Evolutionary conservation across 2,797 vertebrate species (phyloP), one percentile per base, ranked within the genome.

Genomic region (Apogon talboti): DNA sequence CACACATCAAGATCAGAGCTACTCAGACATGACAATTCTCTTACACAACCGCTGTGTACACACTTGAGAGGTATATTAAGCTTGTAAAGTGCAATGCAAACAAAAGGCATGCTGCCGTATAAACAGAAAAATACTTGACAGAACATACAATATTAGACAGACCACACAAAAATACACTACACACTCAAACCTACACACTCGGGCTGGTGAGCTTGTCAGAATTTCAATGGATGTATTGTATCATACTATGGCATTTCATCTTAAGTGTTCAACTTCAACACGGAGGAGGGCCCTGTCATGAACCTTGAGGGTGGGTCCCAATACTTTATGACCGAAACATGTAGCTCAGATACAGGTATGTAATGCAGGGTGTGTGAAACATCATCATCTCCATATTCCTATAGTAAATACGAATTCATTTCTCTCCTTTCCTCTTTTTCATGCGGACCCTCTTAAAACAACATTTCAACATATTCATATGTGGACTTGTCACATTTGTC

Each of bases 141-240:
- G 66, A 82, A 75, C 19, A 71, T 45, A 68, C 64, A 46, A 30
- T 41, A 72, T 81, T 73, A 66, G 24, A 66, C 46, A 77, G 74
- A 73, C 78, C 63, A 70, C 74, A 84, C 67, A 78, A 74, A 84
- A 76, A 64, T 41, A 54, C 55, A 46, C 18, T 33, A 45, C 42
- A 24, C 21, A 24, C 21, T 24, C 21, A n/a, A n/a, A n/a, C n/a
- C n/a, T n/a, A 57, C 50, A 66, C 69, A 77, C 37, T 40, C 46
- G 64, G 51, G 49, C 35, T 28, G 33, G 42, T 70, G 57, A 74
- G 75, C 35, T 40, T 57, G 14, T 57, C 42, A 15, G 42, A 45
- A 60, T 16, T 62, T 52, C 37, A 4, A 60, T 62, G 30, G 24
- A 16, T 33, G 8, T 33, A 33, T 33, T 33, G 30, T 33, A 9